Evolutionary conservation across 2,113 vertebrate species (phyloP).

Genomic region (Anthoscopus minutus): DNA sequence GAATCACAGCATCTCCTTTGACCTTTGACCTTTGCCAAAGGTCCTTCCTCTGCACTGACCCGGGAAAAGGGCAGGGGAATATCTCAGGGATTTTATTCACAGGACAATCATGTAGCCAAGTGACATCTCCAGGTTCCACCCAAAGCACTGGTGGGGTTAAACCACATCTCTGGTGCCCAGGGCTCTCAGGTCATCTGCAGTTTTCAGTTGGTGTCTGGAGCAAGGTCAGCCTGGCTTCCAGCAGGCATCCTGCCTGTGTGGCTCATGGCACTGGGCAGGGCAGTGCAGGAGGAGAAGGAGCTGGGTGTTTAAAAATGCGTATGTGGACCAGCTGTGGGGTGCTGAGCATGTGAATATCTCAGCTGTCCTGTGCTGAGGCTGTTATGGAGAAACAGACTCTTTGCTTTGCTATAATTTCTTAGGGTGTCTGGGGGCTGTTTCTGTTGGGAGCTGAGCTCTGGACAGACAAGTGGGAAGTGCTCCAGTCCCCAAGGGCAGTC

Average conservation of each 20-base stretch:
- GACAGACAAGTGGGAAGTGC: accelerated
- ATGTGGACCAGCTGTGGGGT: background rate
- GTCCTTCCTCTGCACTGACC: background rate
- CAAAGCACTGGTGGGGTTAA: background rate
- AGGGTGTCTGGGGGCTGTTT: background rate
- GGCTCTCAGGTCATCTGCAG: accelerated
- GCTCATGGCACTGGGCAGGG: accelerated
- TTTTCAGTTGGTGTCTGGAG: background rate
- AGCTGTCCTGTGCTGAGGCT: background rate
- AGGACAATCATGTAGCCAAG: background rate
- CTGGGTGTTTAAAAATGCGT: background rate
- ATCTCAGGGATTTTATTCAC: background rate
- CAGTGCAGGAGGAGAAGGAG: background rate
- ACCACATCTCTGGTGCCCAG: background rate
- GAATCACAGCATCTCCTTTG: background rate
- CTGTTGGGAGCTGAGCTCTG: background rate
- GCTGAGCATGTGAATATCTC: background rate
- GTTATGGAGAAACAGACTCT: background rate
- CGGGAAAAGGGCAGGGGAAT: background rate
- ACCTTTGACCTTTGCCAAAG: background rate
- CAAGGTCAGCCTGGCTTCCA: background rate
- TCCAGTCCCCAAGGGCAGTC: background rate
- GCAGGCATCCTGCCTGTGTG: background rate
- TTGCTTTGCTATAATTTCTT: background rate
- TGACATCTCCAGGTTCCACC: background rate